phyloP scores from a whole-genome alignment of 2,113 vertebrate genomes.

The Seriola aureovittata region DNA sequence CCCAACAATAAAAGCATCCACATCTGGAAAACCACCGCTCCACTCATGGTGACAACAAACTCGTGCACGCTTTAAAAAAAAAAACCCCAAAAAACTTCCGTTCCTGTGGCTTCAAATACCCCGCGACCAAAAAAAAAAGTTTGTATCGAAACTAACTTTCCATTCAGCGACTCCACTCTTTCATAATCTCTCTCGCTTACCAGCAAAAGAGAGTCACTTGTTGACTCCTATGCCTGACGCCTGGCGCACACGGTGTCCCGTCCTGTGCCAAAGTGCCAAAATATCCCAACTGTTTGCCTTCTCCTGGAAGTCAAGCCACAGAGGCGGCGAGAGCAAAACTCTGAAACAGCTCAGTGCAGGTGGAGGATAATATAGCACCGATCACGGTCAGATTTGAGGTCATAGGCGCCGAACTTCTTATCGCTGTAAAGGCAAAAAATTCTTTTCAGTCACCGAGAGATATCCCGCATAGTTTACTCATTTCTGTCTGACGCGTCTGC shows the following conservation, averaged over 20 bases:
- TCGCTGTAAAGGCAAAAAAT: constrained; percentile 44
- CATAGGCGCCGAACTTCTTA: constrained; percentile 75
- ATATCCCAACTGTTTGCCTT: constrained; percentile 9
- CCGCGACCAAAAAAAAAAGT: neutral
- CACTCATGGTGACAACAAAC: constrained; percentile 56
- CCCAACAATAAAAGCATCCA: constrained; percentile 63
- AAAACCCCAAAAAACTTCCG: neutral
- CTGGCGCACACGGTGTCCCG: constrained; percentile 25
- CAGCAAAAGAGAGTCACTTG: constrained; percentile 27
- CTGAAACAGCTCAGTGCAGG: constrained; percentile 48
- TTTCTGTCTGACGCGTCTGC: constrained; percentile 42
- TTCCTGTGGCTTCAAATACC: neutral
- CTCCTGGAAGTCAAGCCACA: constrained; percentile 33
- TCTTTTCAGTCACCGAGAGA: constrained; percentile 50
- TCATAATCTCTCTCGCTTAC: neutral
- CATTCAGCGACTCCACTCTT: neutral
- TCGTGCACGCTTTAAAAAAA: neutral
- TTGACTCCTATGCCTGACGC: constrained; percentile 1
- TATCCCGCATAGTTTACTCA: constrained; percentile 64
- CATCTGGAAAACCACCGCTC: constrained; percentile 55
- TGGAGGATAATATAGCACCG: constrained; percentile 70
- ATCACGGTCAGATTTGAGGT: constrained; percentile 72
- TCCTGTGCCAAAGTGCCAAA: constrained; percentile 31
- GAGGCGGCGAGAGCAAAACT: constrained; percentile 9
- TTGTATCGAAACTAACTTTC: constrained; percentile 18